Evolutionary conservation across 1,140 invertebrate genomes (phyloP), one percentile per base, ranked within the genome.

Genomic region (Leptopilina boulardi): DNA sequence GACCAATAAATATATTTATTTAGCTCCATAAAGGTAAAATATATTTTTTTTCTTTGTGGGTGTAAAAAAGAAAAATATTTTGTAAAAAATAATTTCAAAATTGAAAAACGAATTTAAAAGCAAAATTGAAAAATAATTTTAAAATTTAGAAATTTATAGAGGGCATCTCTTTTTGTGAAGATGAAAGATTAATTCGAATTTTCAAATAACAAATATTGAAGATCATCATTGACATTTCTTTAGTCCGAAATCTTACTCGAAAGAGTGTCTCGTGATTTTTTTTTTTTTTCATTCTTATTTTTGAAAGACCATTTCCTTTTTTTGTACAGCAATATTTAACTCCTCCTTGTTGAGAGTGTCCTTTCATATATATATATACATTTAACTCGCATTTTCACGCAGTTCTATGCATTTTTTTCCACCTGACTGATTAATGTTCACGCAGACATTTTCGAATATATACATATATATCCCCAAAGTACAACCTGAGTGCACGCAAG

Each of bases 391-490:
- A 76, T 71, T 76, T 72, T 71, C 47, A 26, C 70, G 11, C 41
- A 75, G 19, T n/a, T 59, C n/a, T 66, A n/a, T 21, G 41, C 34
- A 19, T n/a, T n/a, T 56, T 78, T 74, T 78, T 44, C 70, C 51
- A 54, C 51, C 15, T 18, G 51, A 54, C 51, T 56, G 54, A 56
- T 56, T 56, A 56, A 26, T 56, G 54, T 23, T 11, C 41, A 41
- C 10, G 9, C 4, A 56, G 54, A 3, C 54, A 23, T 56, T 56
- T 56, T 56, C 19, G 21, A n/a, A n/a, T n/a, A n/a, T n/a, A n/a
- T n/a, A n/a, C n/a, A n/a, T n/a, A n/a, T 56, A 6, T 6, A 56
- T 21, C 19, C 19, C 51, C 18, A 54, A 54, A 2, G 21, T 19
- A 19, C 21, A 21, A 10, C 21, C 54, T n/a, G n/a, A n/a, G n/a